Evolutionary conservation across 2,888 invertebrate genomes (phyloP).

Genomic region (Celastrina argiolus): DNA sequence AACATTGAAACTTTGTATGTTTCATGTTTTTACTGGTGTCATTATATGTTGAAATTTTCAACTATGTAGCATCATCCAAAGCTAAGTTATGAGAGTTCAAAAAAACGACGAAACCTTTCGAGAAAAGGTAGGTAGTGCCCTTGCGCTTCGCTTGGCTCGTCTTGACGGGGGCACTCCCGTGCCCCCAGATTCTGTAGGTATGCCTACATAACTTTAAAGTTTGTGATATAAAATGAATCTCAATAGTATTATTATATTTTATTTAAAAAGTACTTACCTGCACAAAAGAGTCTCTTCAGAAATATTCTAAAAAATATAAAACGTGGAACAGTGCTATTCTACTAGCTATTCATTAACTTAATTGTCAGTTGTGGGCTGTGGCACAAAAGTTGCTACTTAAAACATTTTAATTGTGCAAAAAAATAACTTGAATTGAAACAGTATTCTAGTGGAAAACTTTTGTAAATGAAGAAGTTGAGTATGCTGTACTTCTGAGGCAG

Average conservation of each 20-base stretch:
- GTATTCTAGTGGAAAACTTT: neutral
- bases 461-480: neutral
- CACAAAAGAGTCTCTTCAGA: neutral
- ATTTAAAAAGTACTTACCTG: neutral
- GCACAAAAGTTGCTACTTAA: neutral
- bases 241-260: neutral
- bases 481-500: no score
- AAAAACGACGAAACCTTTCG: no score
- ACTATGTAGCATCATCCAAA: no score
- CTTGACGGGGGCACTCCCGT: no score
- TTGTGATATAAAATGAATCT: neutral
- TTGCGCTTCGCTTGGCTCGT: no score
- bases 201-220: neutral
- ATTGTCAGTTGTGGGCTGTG: slow-evolving; percentile 2
- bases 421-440: neutral
- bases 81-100: no score
- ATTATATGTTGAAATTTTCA: no score
- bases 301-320: neutral
- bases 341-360: slow-evolving; percentile 3
- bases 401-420: neutral
- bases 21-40: no score
- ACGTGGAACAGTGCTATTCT: neutral
- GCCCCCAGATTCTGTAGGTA: no score
- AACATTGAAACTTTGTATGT: no score
- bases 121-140: no score